Conservation (phyloP, 1,140 invertebrate genomes). For the Trichomalopsis sarcophagae region DNA sequence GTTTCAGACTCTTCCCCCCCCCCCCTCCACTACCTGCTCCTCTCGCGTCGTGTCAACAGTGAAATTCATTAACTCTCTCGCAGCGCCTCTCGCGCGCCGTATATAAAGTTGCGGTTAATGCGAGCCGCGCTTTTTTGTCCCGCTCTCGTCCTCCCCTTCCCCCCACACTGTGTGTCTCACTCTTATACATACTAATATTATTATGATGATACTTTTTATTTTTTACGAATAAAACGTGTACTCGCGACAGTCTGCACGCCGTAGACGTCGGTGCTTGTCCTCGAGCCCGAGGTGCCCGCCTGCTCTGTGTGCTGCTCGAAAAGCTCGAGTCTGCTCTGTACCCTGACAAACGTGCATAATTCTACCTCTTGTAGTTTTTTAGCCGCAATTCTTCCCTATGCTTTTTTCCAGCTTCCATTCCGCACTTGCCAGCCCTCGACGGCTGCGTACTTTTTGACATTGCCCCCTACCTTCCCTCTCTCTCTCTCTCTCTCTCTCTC, state of each 20-base stretch:
- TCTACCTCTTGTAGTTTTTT: constrained; percentile 38
- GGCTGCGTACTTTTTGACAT: constrained; percentile 30
- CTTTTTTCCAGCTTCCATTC: constrained; percentile 27
- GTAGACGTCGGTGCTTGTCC: constrained; percentile 71
- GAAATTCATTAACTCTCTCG: constrained; percentile 26
- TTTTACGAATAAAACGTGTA: constrained; percentile 30
- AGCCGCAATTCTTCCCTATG: constrained; percentile 31
- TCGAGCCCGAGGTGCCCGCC: constrained; percentile 73
- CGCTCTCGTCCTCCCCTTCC: not conserved
- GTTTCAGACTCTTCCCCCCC: not conserved
- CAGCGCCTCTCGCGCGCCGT: too few relatives aligned
- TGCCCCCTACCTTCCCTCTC: not conserved
- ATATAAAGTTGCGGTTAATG: too few relatives aligned
- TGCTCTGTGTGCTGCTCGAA: constrained; percentile 68
- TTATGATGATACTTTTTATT: constrained; percentile 18
- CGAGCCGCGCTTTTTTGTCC: not conserved
- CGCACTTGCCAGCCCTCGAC: constrained; percentile 18
- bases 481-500: too few relatives aligned
- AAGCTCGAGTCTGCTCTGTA: constrained; percentile 73
- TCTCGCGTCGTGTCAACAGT: not conserved
- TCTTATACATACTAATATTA: constrained; percentile 7
- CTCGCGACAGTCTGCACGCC: constrained; percentile 35
- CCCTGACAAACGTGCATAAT: constrained; percentile 66
- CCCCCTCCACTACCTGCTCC: too few relatives aligned
- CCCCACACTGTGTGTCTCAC: not conserved